phyloP scores from a whole-genome alignment of 2,113 vertebrate species.

The Phrynosoma blainvillii region DNA sequence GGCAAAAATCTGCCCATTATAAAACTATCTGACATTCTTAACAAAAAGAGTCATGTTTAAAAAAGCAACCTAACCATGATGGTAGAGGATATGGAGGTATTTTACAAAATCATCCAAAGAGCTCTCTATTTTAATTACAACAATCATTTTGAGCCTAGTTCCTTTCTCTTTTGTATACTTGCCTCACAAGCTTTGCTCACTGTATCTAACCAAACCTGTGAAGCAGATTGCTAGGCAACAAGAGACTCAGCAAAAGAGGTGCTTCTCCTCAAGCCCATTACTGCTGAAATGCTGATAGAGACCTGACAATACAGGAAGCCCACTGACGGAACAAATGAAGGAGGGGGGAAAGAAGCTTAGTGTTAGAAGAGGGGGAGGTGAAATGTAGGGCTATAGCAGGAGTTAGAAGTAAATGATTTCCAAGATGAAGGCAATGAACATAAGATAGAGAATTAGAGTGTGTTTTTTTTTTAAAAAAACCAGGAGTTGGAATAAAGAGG shows the following conservation, averaged over 20 bases:
- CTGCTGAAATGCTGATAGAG: neutral
- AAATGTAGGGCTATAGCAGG: neutral
- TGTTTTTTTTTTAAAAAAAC: neutral
- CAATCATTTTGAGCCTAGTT: constrained; percentile 4
- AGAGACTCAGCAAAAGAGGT: constrained; percentile 53
- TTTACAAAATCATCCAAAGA: neutral
- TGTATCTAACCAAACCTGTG: constrained; percentile 52
- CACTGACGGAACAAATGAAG: constrained; percentile 29
- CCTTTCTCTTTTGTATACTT: constrained; percentile 6
- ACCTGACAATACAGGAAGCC: constrained; percentile 20
- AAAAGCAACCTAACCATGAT: neutral
- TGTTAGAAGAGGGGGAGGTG: constrained; percentile 22
- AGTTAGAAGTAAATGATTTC: constrained; percentile 28
- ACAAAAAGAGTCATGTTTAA: neutral
- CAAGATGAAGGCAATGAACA: constrained; percentile 18
- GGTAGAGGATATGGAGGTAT: neutral
- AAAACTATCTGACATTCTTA: neutral
- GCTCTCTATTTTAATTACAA: constrained; percentile 35
- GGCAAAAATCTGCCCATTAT: neutral
- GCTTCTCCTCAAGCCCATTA: constrained; percentile 32
- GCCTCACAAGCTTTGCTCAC: constrained; percentile 49
- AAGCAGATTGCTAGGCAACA: constrained; percentile 70
- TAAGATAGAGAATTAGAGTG: neutral
- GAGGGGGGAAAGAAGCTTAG: neutral
- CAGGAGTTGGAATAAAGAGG: constrained; percentile 22